Evolutionary conservation across 2,888 invertebrate species (phyloP).

Genomic region (Eupsilia transversa): DNA sequence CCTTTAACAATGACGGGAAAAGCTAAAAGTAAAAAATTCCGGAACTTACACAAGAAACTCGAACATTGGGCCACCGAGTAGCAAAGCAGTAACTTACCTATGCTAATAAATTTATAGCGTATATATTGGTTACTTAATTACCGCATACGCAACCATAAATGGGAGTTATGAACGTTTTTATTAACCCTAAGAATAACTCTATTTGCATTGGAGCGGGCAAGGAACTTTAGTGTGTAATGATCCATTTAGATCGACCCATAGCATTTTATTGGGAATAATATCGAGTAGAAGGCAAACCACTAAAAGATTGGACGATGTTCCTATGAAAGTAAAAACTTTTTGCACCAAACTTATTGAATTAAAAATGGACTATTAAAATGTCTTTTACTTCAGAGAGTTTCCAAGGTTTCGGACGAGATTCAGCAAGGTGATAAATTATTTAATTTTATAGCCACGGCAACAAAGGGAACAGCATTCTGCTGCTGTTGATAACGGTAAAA

Average conservation of each 20-base stretch:
- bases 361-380: conserved; percentile 20
- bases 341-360: conserved; percentile 9
- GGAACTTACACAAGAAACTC: not conserved
- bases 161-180: conserved; percentile 72
- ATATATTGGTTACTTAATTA: conserved; percentile 66
- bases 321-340: conserved; percentile 28
- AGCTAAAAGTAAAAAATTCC: not conserved
- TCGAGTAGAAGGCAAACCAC: conserved; percentile 20
- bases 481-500: conserved; percentile 46
- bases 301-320: conserved; percentile 32
- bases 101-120: conserved; percentile 62
- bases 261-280: conserved; percentile 57
- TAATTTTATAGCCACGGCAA: conserved; percentile 36
- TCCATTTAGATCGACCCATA: conserved; percentile 30
- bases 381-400: conserved; percentile 20
- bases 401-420: conserved; percentile 16
- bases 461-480: conserved; percentile 47
- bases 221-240: conserved; percentile 59
- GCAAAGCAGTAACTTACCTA: conserved; percentile 42
- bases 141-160: conserved; percentile 66
- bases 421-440: conserved; percentile 47
- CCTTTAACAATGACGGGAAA: not conserved
- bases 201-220: conserved; percentile 63
- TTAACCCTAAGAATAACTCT: conserved; percentile 69
- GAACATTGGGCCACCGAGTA: conserved; percentile 15